These are phyloP conservation scores for Drosophila kambysellisi DNA, from an alignment of 2,888 invertebrate genomes.

Conservation along the genomic window DNA sequence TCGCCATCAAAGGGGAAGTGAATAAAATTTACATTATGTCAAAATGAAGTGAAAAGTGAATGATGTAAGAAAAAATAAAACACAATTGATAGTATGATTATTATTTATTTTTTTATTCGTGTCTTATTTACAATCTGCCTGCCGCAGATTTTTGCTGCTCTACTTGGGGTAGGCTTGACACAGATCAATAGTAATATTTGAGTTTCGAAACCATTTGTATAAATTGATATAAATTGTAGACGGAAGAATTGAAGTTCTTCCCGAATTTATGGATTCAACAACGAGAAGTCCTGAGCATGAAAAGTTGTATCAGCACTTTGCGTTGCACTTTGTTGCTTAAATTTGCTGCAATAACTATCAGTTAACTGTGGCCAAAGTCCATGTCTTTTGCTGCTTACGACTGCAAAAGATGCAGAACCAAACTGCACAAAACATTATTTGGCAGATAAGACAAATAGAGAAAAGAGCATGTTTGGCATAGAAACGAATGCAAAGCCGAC, in stretches of 20 bases:
- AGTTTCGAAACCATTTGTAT: not conserved
- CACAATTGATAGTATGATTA: not conserved
- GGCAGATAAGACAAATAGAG: constrained; percentile 59
- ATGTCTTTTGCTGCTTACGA: constrained; percentile 1
- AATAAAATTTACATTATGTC: not conserved
- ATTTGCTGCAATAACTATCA: constrained; percentile 34
- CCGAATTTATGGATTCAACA: constrained; percentile 2
- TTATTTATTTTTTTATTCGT: not conserved
- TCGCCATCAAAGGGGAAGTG: not conserved
- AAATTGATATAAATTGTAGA: not conserved
- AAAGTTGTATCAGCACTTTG: constrained; percentile 43
- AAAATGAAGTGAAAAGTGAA: not conserved
- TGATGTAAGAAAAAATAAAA: not conserved
- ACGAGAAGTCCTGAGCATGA: constrained; percentile 1
- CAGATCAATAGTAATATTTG: not conserved
- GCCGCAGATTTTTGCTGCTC: too few species aligned
- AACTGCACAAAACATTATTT: constrained; percentile 41
- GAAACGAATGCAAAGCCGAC: constrained; percentile 66
- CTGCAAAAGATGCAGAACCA: constrained; percentile 9
- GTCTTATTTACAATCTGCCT: not conserved
- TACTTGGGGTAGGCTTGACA: not conserved
- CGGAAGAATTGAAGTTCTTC: constrained; percentile 1
- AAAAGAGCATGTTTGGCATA: constrained; percentile 29
- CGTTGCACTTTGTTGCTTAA: constrained; percentile 14
- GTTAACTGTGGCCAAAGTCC: constrained; percentile 20